phyloP scores from a whole-genome alignment of 2,113 vertebrate genomes.

The Martes martes region DNA sequence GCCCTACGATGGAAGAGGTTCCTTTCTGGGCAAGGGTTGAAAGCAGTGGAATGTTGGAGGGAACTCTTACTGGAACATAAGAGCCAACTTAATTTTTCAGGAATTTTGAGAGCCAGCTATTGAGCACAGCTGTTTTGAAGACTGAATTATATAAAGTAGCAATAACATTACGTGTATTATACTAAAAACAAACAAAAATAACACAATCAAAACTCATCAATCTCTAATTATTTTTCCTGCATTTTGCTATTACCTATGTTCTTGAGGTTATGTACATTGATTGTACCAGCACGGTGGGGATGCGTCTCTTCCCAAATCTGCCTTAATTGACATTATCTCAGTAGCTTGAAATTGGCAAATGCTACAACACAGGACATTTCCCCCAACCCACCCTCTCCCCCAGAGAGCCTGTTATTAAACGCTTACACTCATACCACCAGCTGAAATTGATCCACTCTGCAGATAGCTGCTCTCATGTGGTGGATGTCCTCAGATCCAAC shows the following conservation, averaged over 20 bases:
- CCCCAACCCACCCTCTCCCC: no score
- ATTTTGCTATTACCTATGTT: background rate
- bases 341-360: background rate
- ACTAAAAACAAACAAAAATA: background rate
- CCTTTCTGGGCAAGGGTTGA: background rate
- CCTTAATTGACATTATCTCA: background rate
- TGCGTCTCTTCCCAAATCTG: background rate
- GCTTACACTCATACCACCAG: background rate
- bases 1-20: background rate
- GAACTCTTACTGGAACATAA: background rate
- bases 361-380: background rate
- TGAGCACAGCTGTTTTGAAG: background rate
- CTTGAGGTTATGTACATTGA: background rate
- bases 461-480: background rate
- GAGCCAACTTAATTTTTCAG: background rate
- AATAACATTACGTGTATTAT: background rate
- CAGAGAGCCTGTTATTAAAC: background rate
- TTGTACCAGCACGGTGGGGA: background rate
- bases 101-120: background rate
- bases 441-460: background rate
- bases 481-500: background rate
- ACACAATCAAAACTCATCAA: background rate
- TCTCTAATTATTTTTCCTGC: background rate
- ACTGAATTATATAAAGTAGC: background rate
- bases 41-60: background rate